Evolutionary conservation across 2,797 vertebrate species (phyloP), one percentile per base, ranked within the genome.

Genomic region (Nothura maculosa): DNA sequence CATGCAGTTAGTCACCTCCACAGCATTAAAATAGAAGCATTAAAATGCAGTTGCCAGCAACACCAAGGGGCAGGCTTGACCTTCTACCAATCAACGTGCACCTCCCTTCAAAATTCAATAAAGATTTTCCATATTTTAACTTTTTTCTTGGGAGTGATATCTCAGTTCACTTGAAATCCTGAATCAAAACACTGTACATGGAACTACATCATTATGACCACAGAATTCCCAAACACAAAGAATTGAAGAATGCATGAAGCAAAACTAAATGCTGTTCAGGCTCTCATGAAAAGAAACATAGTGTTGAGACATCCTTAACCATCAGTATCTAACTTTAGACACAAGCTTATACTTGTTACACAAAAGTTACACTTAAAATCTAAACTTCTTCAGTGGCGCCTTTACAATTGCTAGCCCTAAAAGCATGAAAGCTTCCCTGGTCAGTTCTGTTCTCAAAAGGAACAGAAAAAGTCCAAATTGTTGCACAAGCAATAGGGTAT

Each of bases 301-400:
- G 22, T 66, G 50, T 4, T 0, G 88, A 3, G 21, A 67, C 43
- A 9, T 32, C 43, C 36, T 66, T 45, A 63, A 74, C 30, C 60
- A 64, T 40, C 10, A 21, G 7, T 43, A 84, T 54, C 24, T 22
- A 54, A 21, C 34, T 74, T 18, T 1, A 5, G 43, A 42, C 34
- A 77, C 6, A 82, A 66, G 48, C 5, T 0, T 7, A 61, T 1
- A 7, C 2, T 28, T 7, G 5, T 15, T n/a, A 42, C 16, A 50
- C 6, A 7, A 12, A 21, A 87, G n/a, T 0, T 22, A 5, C 40
- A 8, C 80, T 76, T 84, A 52, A 81, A 73, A 48, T 5, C 2
- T 4, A 28, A 75, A 36, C 24, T 66, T 52, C 2, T 66, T 24
- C 57, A 28, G 17, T 15, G 50, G 77, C 0, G 0, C 61, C 18